Base-by-base conservation (phyloP, 2,888 invertebrate species). In the Thymelicus acteon region DNA sequence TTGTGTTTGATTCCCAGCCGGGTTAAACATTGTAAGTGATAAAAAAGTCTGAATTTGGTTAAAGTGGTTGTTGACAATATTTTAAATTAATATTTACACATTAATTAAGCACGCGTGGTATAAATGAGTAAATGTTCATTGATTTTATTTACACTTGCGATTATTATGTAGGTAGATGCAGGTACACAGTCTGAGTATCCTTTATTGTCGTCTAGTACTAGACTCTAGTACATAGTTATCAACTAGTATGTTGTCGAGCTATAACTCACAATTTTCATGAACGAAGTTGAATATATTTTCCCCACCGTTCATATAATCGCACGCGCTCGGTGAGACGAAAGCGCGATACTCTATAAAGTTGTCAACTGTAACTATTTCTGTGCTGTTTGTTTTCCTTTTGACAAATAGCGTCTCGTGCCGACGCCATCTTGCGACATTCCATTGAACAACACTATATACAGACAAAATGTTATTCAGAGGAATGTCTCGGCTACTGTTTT, bases 341-440 rank as follows among this genome's bases (percentile, higher is more conserved):
- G 75, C 75, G 75, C 80, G 78, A 77, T 76, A 76, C 79, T 86
- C 90, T 82, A 89, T 93, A 92, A 92, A 93, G 87, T 91, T 93
- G 93, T 93, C 92, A 92, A 86, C 90, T 83, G 81, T 80, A 87
- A 91, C 92, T 93, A 92, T 93, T 92, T 86, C 89, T 87, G 88
- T 84, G 80, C 82, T 86, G 92, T 92, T 92, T 90, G 92, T 92
- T 90, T 89, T 88, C 85, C 85, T 87, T 92, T 91, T 92, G 92
- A 92, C 91, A 92, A 91, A 91, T 90, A 85, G 88, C 82, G 88
- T 81, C 87, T 84, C 83, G 82, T 75, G 74, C 73, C 76, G 85
- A 82, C 88, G 89, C 90, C 89, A 87, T 91, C 88, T 91, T 89
- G 86, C 77, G 82, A 82, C 84, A 82, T 87, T 81, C 83, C 78